Base-by-base conservation (phyloP, 2,888 invertebrate genomes). In the Scaptomyza polygonia region DNA sequence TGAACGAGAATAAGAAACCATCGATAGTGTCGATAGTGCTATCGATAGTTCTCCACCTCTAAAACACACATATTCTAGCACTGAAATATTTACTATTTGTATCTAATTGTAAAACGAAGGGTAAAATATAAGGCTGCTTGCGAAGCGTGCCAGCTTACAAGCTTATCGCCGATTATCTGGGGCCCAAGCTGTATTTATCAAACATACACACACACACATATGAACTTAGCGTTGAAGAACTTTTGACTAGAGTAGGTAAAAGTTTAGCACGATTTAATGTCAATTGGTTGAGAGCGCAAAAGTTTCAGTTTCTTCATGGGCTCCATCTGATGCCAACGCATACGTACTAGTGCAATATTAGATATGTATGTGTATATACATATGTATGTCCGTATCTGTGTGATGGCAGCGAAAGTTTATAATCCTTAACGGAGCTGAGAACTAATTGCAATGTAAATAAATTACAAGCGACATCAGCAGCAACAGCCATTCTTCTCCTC, bases 391-490 rank as follows among this genome's bases (percentile, higher is more conserved):
- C 30, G 36, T 47, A 12, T 52, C 45, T 65, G 55, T 64, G 54
- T 58, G 57, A 61, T 45, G 54, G 51, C 54, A 44, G 71, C 68
- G 54, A 75, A 83, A 83, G 76, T 85, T 85, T 86, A 83, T 89
- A 89, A 89, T 89, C 88, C 82, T 85, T 89, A 79, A 82, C 83
- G 82, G 84, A 88, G 88, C 87, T 86, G 86, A 79, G 81, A 89
- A 88, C 89, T 89, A 89, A 89, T 89, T 89, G 89, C 89, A 88
- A 86, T 88, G 87, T 83, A 88, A 89, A 89, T 89, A 89, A 89
- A 89, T 89, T 89, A 89, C 88, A 73, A 72, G 74, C 78, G 79
- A 84, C 86, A 75, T 80, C 72, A 72, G 79, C 74, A 70, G 71
- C 63, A 59, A 47, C 62, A 72, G 65, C 64, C 65, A 43, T 0